These are phyloP conservation scores for Agonopterix heracliana DNA, from an alignment of 2,888 invertebrate genomes.

Conservation along the genomic window DNA sequence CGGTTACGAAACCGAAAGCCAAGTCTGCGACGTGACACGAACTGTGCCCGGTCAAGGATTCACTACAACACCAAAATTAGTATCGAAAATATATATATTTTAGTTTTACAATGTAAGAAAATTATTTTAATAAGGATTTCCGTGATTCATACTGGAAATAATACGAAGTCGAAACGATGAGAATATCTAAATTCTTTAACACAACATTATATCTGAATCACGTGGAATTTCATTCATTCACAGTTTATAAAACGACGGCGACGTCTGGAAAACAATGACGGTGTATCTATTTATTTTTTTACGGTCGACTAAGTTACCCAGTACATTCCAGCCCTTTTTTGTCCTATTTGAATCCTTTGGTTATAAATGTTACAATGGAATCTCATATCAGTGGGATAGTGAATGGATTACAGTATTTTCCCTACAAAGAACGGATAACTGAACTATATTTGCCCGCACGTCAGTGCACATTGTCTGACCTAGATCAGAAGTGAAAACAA, in stretches of 20 bases:
- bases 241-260: constrained; percentile 2
- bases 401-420: no score
- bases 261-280: constrained; percentile 3
- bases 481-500: no score
- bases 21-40: constrained; percentile 45
- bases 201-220: constrained; percentile 1
- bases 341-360: not conserved
- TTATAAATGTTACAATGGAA: no score
- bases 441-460: no score
- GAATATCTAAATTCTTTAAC: no score
- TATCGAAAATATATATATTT: not conserved
- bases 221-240: not conserved
- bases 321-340: constrained; percentile 1
- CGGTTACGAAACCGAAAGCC: constrained; percentile 54
- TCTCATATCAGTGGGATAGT: no score
- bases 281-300: constrained; percentile 1
- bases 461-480: no score
- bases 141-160: no score
- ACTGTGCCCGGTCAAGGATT: constrained; percentile 31
- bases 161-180: no score
- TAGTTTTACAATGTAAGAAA: not conserved
- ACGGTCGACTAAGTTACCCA: constrained; percentile 9
- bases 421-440: no score
- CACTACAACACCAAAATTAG: constrained; percentile 11
- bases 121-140: no score